Evolutionary conservation across 2,797 vertebrate species (phyloP).

Genomic region (Gallinago solitaria): DNA sequence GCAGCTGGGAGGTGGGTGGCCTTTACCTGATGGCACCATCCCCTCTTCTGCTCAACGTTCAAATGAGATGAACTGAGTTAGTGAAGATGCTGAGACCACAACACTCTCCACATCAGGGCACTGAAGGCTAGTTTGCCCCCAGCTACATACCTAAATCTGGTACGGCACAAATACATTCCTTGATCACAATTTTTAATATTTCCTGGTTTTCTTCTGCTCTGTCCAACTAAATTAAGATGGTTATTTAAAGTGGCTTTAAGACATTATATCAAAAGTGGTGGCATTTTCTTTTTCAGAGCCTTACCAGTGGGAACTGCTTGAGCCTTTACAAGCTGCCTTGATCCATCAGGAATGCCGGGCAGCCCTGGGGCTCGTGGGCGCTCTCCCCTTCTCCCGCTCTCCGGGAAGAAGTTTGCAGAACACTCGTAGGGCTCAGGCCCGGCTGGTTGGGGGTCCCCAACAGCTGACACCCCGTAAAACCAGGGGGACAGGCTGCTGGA

Average conservation of each 20-base stretch:
- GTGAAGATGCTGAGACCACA: neutral
- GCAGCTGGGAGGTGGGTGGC: neutral
- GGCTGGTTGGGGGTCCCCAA: neutral
- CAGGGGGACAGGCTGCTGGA: neutral
- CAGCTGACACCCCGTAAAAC: neutral
- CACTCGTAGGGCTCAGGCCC: neutral
- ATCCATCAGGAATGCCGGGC: neutral
- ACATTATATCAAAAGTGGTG: neutral
- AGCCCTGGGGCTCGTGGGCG: neutral
- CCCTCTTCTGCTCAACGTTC: neutral
- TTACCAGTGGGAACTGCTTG: neutral
- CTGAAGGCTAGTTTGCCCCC: neutral
- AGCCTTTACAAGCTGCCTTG: neutral
- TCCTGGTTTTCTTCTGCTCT: neutral
- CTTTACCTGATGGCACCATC: accelerated
- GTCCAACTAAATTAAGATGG: neutral
- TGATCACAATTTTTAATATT: neutral
- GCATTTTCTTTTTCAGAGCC: neutral
- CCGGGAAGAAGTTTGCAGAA: neutral
- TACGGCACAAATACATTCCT: neutral
- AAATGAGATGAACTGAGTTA: accelerated
- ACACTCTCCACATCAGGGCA: neutral
- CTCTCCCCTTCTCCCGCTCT: neutral
- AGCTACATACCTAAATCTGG: neutral
- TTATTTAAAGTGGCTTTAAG: neutral